Base-by-base conservation (phyloP, 64 coral and sea anemone genomes). In the Montipora sp. region DNA sequence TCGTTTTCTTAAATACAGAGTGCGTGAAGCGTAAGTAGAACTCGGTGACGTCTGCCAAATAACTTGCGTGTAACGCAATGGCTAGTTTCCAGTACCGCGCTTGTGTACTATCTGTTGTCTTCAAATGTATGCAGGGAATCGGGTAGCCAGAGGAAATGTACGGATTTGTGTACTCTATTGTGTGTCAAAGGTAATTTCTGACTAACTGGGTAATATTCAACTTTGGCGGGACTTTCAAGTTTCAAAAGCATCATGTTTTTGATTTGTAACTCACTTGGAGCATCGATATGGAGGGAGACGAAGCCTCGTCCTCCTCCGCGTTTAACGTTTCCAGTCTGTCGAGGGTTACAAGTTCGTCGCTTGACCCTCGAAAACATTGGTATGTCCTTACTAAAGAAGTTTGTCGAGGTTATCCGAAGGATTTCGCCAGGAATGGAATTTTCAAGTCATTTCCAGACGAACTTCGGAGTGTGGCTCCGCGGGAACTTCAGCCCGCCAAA, bases 401-500 rank as follows among this genome's bases (percentile, higher is more conserved):
- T 43, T 91, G 90, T 75, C 79, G 90, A 4, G 36, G 19, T 44
- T 13, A 51, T 23, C 9, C 47, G 47, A 57, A 12, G 1, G 58
- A 84, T 36, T 91, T 91, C 73, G 47, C 21, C 6, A 81, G 51
- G 15, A 68, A 43, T n/a, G 75, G 80, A 2, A 20, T 90, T 63
- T 90, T 90, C 53, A 90, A 48, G 60, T 80, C n/a, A 47, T 66
- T 90, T 90, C 59, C 76, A n/a, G 53, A 80, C 75, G 82, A 90
- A 44, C 20, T 90, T 65, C 76, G 55, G 15, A 63, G 73, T 80
- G 77, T 90, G 8, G 21, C 61, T 67, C 5, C 50, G 75, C 23
- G 61, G 59, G 55, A 90, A 80, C 73, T 90, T 65, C 76, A 80
- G 75, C 77, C 74, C n/a, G 59, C 76, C 55, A 80, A 90, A 80